Conservation (phyloP, 2,797 vertebrate genomes). For the Amblyopsis hoosieri region DNA sequence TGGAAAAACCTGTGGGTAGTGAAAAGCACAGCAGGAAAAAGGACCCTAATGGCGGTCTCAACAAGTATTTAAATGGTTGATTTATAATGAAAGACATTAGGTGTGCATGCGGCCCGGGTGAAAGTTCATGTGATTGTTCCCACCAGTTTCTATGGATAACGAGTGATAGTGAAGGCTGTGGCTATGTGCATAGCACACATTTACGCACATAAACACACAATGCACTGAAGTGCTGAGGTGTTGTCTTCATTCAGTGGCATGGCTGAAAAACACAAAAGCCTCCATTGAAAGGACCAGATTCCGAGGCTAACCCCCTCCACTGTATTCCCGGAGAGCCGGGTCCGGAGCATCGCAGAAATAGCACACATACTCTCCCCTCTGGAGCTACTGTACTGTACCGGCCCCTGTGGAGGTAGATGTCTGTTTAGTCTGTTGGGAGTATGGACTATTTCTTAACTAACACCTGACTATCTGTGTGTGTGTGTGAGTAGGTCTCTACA, state of each 20-base stretch:
- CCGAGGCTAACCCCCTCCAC: slow-evolving; percentile 61
- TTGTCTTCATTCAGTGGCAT: slow-evolving; percentile 56
- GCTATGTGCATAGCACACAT: too few species aligned
- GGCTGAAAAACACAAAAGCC: slow-evolving; percentile 57
- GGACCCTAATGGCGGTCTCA: background rate
- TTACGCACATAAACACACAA: slow-evolving; percentile 20
- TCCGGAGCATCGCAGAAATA: slow-evolving; percentile 54
- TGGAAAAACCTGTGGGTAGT: background rate
- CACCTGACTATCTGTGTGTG: slow-evolving; percentile 14
- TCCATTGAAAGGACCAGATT: slow-evolving; percentile 61
- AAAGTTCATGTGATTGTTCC: slow-evolving; percentile 15
- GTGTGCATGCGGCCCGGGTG: background rate
- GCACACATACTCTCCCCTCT: slow-evolving; percentile 51
- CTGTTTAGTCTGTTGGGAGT: background rate
- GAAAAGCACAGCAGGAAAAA: background rate
- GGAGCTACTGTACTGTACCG: slow-evolving; percentile 12
- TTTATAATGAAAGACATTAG: background rate
- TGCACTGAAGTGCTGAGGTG: slow-evolving; percentile 45
- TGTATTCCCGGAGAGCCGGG: slow-evolving; percentile 60
- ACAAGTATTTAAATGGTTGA: slow-evolving; percentile 12
- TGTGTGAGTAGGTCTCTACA: slow-evolving; percentile 17
- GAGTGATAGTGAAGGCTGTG: slow-evolving; percentile 5
- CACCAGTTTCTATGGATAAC: background rate
- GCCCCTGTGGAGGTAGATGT: too few species aligned
- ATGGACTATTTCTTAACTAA: background rate